Percentiles rank a stretch among this genome's conserved stretches.
These are phyloP conservation scores for Murina feae DNA, from an alignment of 2,113 vertebrate species.

Conservation along the genomic window DNA sequence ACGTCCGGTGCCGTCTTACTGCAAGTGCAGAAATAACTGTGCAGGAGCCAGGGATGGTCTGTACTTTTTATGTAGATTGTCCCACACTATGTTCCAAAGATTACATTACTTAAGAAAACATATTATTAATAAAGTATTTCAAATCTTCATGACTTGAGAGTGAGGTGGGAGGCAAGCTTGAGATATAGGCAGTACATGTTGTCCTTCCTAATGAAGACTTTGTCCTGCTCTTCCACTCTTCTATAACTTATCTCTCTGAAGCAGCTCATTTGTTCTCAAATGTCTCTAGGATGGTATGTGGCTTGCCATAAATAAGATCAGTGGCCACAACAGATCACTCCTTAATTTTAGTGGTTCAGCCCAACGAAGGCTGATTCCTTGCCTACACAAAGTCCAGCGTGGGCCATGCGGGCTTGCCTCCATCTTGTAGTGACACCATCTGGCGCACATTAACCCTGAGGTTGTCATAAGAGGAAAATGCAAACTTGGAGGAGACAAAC, in stretches of 20 bases:
- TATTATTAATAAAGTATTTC: neutral
- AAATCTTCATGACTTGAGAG: neutral
- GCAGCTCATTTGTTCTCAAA: neutral
- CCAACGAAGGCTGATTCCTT: neutral
- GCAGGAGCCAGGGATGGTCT: neutral
- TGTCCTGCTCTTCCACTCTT: neutral
- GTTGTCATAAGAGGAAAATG: neutral
- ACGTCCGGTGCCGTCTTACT: neutral
- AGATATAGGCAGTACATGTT: neutral
- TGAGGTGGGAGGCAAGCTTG: neutral
- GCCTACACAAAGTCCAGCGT: neutral
- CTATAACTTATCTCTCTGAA: neutral
- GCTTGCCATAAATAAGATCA: constrained; percentile 13
- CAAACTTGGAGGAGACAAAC: neutral
- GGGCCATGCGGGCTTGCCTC: neutral
- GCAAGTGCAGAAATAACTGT: neutral
- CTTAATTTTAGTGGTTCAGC: neutral
- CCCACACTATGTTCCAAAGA: neutral
- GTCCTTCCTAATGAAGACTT: neutral
- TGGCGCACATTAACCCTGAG: neutral
- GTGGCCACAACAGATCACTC: neutral
- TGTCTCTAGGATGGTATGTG: neutral
- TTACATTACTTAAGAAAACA: neutral
- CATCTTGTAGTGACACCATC: neutral
- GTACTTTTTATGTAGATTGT: neutral